These are phyloP conservation scores for Willisornis vidua DNA, from an alignment of 2,113 vertebrate species.

Conservation along the genomic window DNA sequence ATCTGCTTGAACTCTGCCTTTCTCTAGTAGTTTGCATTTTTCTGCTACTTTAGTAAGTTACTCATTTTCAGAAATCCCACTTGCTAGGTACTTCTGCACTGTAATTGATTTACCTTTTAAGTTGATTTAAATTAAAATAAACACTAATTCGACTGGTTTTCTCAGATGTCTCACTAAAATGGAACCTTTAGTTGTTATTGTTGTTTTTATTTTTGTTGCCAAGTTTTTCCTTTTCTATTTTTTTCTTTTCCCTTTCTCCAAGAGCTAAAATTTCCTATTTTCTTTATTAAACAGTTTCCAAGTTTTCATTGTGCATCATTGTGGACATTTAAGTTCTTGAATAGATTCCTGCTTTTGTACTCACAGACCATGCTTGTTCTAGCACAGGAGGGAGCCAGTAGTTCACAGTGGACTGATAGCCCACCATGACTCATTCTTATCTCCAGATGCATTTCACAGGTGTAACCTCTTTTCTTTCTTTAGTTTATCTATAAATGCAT, in stretches of 20 bases:
- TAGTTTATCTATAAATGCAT: background rate
- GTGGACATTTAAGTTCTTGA: background rate
- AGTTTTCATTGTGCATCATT: background rate
- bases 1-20: background rate
- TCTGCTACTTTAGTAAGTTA: background rate
- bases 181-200: background rate
- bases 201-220: background rate
- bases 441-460: background rate
- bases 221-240: fast-evolving
- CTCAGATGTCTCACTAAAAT: background rate
- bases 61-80: background rate
- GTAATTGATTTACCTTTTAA: background rate
- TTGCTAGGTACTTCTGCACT: background rate
- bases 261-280: background rate
- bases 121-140: background rate
- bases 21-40: background rate
- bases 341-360: background rate
- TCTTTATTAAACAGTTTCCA: background rate
- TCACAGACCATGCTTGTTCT: background rate
- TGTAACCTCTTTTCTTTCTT: background rate
- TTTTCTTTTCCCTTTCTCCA: fast-evolving
- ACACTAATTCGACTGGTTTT: background rate
- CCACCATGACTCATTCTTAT: background rate
- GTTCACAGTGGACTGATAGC: background rate
- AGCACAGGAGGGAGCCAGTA: background rate